Percentiles rank a stretch among this genome's conserved stretches.
Conservation (phyloP, 37 sponge, comb jelly and placozoan species). For the Theonella swinhoei region DNA sequence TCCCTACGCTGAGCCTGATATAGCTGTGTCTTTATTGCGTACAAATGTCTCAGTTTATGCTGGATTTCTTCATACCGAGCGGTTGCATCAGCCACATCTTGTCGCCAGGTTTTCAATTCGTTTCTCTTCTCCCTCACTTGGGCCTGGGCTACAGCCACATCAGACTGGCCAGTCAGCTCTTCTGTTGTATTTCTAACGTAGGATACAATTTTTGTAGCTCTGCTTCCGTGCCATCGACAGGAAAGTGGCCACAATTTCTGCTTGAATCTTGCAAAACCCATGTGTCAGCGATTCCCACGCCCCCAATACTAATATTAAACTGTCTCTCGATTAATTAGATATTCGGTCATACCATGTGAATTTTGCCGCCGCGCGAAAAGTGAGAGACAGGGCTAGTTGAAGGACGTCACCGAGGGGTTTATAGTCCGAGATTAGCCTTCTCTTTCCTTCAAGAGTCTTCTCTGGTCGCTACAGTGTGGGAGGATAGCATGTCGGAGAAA, state of each 20-base stretch:
- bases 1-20: slow-evolving; percentile 19
- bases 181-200: slow-evolving; percentile 4
- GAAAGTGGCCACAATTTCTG: no score
- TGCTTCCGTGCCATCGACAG: neutral
- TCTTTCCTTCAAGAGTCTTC: neutral
- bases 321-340: neutral
- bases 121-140: neutral
- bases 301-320: neutral
- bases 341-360: neutral
- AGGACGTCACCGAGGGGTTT: neutral
- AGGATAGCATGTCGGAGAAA: neutral
- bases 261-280: no score
- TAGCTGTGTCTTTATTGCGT: slow-evolving; percentile 23
- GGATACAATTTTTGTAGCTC: neutral
- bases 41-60: neutral
- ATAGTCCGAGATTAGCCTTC: neutral
- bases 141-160: slow-evolving; percentile 11
- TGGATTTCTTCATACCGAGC: slow-evolving; percentile 5
- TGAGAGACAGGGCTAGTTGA: neutral
- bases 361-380: neutral
- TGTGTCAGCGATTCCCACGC: neutral
- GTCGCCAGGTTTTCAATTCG: slow-evolving; percentile 3
- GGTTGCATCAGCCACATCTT: neutral
- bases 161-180: slow-evolving; percentile 18
- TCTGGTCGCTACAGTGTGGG: neutral